These are phyloP conservation scores for Philopedon plagiatum DNA, from an alignment of 2,888 invertebrate genomes.

Conservation along the genomic window DNA sequence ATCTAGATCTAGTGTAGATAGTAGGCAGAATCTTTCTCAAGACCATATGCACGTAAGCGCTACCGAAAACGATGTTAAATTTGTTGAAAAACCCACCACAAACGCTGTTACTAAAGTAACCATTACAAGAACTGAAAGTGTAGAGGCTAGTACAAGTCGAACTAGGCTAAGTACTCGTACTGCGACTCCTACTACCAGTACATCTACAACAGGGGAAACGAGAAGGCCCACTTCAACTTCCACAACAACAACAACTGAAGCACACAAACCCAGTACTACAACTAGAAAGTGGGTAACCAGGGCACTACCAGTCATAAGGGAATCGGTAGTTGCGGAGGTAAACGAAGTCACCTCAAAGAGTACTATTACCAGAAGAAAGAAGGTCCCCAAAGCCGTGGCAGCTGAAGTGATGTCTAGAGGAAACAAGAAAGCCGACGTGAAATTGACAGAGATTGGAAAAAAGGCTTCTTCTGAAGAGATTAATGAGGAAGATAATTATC, in stretches of 20 bases:
- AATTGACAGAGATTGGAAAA: constrained; percentile 51
- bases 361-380: constrained; percentile 58
- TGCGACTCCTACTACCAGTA: constrained; percentile 15
- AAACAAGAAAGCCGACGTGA: constrained; percentile 58
- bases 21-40: constrained; percentile 41
- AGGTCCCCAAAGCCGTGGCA: constrained; percentile 46
- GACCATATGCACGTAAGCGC: constrained; percentile 57
- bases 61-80: constrained; percentile 59
- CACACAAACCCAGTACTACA: constrained; percentile 43
- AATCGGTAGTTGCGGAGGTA: constrained; percentile 64
- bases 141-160: constrained; percentile 56
- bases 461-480: constrained; percentile 70
- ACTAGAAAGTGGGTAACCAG: constrained; percentile 48
- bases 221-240: constrained; percentile 35
- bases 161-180: constrained; percentile 24
- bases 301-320: constrained; percentile 54
- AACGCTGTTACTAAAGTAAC: constrained; percentile 42
- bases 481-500: constrained; percentile 76
- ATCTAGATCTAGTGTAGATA: constrained; percentile 36
- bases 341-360: constrained; percentile 64
- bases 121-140: constrained; percentile 51
- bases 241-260: constrained; percentile 5
- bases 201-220: constrained; percentile 38
- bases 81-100: constrained; percentile 54
- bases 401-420: constrained; percentile 53